Conservation (phyloP, 2,888 invertebrate genomes). For the Lithophane ornitopus region DNA sequence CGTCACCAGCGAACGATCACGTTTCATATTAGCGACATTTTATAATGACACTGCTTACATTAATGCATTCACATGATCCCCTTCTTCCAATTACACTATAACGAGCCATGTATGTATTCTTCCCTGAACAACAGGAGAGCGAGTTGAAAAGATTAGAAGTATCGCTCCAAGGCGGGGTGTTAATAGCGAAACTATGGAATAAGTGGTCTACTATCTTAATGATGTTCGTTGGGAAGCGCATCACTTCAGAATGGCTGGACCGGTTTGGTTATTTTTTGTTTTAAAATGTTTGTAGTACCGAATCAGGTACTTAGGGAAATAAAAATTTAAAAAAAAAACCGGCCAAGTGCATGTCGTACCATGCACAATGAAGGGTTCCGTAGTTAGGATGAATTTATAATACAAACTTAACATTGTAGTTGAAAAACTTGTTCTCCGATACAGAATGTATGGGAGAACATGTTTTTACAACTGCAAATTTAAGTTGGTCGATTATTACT, state of each 20-base stretch:
- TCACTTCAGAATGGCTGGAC: background rate
- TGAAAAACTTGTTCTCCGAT: too few species aligned
- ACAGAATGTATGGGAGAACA: too few species aligned
- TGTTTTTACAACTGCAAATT: too few species aligned
- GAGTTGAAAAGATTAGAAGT: conserved; percentile 14
- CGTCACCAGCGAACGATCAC: conserved; percentile 54
- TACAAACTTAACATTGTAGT: too few species aligned
- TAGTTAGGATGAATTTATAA: too few species aligned
- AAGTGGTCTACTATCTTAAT: background rate
- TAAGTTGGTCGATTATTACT: too few species aligned
- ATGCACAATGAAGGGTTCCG: too few species aligned
- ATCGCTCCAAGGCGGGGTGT: background rate
- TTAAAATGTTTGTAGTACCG: too few species aligned
- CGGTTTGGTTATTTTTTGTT: background rate
- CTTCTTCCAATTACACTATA: conserved; percentile 50
- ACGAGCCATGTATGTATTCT: conserved; percentile 30
- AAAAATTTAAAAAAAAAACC: too few species aligned
- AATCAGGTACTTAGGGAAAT: too few species aligned
- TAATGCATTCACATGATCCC: conserved; percentile 65
- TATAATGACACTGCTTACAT: conserved; percentile 68
- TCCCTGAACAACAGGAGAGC: conserved; percentile 2
- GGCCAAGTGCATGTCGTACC: too few species aligned
- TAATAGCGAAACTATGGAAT: conserved; percentile 20
- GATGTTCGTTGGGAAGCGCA: too few species aligned
- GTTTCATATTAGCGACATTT: conserved; percentile 70